phyloP scores from a whole-genome alignment of 1,140 invertebrate genomes.

The Drosophila setifemur region DNA sequence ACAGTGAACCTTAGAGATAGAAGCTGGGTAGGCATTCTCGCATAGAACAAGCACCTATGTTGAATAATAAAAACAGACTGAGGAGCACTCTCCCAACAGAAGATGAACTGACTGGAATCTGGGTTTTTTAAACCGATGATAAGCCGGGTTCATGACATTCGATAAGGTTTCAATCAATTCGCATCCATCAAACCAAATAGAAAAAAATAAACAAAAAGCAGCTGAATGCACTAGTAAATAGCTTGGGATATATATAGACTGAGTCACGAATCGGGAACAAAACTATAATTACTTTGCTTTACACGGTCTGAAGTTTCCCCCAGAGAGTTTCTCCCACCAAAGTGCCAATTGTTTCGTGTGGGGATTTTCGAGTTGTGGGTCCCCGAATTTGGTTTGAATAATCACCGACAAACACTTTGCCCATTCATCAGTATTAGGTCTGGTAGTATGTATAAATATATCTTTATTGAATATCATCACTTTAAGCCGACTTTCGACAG shows the following conservation, averaged over 20 bases:
- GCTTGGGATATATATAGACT: neutral
- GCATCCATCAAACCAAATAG: neutral
- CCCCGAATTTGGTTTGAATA: neutral
- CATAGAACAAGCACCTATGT: neutral
- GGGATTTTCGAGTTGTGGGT: constrained; percentile 1
- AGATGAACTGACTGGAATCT: neutral
- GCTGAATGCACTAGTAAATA: constrained; percentile 1
- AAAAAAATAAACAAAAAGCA: constrained; percentile 4
- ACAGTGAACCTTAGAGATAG: constrained; percentile 39
- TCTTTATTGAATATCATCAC: constrained; percentile 26
- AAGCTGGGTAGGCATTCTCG: constrained; percentile 29
- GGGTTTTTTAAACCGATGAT: constrained; percentile 3
- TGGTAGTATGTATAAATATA: neutral
- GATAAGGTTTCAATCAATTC: constrained; percentile 10
- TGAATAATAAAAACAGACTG: constrained; percentile 43
- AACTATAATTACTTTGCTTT: constrained; percentile 12
- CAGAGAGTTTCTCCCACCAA: constrained; percentile 11
- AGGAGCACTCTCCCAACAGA: neutral
- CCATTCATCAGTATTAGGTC: neutral
- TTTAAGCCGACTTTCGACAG: constrained; percentile 46
- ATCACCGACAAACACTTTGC: neutral
- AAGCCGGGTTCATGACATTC: constrained; percentile 35
- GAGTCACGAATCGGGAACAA: constrained; percentile 9
- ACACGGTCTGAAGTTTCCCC: constrained; percentile 1
- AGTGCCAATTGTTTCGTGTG: neutral